Conservation (phyloP, 2,797 vertebrate genomes). For the Sitta carolinensis region DNA sequence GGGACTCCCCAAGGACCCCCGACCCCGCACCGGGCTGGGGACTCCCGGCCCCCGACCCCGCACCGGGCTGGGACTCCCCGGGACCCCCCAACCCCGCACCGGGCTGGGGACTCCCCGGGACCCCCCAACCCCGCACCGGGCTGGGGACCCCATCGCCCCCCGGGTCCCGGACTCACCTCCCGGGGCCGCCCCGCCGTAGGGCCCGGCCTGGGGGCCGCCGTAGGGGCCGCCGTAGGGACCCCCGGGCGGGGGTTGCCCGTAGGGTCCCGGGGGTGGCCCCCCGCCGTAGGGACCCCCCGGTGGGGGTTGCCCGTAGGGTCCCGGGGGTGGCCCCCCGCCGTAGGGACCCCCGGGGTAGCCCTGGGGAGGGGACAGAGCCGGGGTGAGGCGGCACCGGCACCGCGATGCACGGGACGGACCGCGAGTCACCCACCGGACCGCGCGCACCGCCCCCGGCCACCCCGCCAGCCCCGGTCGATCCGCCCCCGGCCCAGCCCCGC, state of each 20-base stretch:
- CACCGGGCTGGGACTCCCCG: background rate
- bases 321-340: background rate
- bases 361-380: conserved; percentile 29
- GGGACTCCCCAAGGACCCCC: background rate
- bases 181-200: conserved; percentile 76
- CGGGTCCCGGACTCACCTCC: conserved; percentile 70
- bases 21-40: background rate
- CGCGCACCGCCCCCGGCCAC: too few species aligned
- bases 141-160: background rate
- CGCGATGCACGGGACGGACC: background rate
- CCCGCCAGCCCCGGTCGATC: too few species aligned
- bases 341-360: conserved; percentile 56
- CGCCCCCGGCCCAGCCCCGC: too few species aligned
- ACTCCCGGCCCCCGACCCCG: too few species aligned
- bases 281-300: conserved; percentile 43
- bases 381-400: background rate
- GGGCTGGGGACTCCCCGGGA: background rate
- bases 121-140: too few species aligned
- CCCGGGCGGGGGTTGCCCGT: conserved; percentile 1
- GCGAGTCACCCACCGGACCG: fast-evolving
- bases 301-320: conserved; percentile 2
- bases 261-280: conserved; percentile 36
- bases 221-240: conserved; percentile 51
- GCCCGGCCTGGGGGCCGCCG: conserved; percentile 68
- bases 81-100: background rate